These are phyloP conservation scores for Diachasmimorpha longicaudata DNA, from an alignment of 1,140 invertebrate species.

Conservation along the genomic window DNA sequence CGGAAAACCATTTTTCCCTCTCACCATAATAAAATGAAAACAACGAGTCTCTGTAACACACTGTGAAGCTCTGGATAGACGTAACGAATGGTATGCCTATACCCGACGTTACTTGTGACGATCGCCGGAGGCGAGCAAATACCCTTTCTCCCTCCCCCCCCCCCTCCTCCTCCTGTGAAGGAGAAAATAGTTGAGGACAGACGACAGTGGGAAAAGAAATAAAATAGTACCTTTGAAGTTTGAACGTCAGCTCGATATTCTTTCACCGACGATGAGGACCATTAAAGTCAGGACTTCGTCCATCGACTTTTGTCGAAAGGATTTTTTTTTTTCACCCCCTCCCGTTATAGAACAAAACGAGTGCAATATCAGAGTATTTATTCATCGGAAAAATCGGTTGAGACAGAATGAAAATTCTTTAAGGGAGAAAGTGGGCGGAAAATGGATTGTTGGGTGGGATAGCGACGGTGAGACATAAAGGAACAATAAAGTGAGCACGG, in stretches of 20 bases:
- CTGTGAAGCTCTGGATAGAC: background rate
- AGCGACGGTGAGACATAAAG: background rate
- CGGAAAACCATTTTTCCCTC: background rate
- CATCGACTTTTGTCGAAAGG: background rate
- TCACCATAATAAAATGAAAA: background rate
- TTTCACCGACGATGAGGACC: background rate
- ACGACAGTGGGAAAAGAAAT: background rate
- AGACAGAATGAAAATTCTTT: slow-evolving; percentile 1
- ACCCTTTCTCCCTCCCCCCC: too few relatives aligned
- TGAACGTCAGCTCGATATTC: slow-evolving; percentile 8
- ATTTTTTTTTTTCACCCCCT: too few relatives aligned
- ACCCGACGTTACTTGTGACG: background rate
- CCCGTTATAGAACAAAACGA: background rate
- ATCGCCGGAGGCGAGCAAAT: background rate
- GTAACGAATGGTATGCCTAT: background rate
- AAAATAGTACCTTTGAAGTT: slow-evolving; percentile 10
- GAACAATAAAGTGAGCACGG: background rate
- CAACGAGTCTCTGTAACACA: background rate
- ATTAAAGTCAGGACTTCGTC: background rate
- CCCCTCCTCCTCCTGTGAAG: background rate
- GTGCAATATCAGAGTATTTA: slow-evolving; percentile 1
- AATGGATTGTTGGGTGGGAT: background rate
- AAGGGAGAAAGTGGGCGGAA: background rate
- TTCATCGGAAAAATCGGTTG: background rate
- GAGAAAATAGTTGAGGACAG: slow-evolving; percentile 4